Evolutionary conservation across 2,888 invertebrate species (phyloP), one percentile per base, ranked within the genome.

Genomic region (Melanargia galathea): DNA sequence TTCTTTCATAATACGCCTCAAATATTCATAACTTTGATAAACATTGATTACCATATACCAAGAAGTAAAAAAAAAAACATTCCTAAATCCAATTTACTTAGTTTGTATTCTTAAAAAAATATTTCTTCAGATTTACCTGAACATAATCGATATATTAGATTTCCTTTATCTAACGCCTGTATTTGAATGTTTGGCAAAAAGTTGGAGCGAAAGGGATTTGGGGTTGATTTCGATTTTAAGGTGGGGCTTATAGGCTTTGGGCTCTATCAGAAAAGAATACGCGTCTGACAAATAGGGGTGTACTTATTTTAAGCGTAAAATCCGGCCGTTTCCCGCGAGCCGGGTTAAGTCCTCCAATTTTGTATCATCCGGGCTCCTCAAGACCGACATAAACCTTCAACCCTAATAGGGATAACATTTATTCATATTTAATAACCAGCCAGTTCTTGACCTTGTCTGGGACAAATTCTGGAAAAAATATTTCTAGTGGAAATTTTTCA

Each of bases 171-270:
- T 11, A 38, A 43, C 16, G 26, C 55, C 55, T 54, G 51, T 62
- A 48, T 65, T 45, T 38, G 54, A 24, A 57, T 63, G 59, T 55
- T 64, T 33, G 57, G 58, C 35, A 63, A 59, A 65, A 64, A 62
- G 46, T 61, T 46, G 55, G 45, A 43, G 56, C 46, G 56, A 46
- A 63, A 64, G 52, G 60, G 63, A 59, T 61, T 63, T 65, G 40
- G 61, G 64, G 59, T 63, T 62, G 58, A 66, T 64, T 65, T 65
- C 52, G 63, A 63, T 61, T 67, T 67, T 64, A 62, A 65, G 65
- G 68, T 64, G 56, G n/a, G 54, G 65, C 56, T 68, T 68, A 68
- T 46, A 64, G 63, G 65, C 64, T 69, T 67, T 61, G 55, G 60
- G 40, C 62, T 64, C 64, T 62, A 67, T 69, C 43, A 46, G 43